A percentile compares a stretch with the other conserved stretches of the same genome.
These are phyloP conservation scores for Drosophila bocqueti DNA, from an alignment of 1,140 invertebrate genomes.

Conservation along the genomic window DNA sequence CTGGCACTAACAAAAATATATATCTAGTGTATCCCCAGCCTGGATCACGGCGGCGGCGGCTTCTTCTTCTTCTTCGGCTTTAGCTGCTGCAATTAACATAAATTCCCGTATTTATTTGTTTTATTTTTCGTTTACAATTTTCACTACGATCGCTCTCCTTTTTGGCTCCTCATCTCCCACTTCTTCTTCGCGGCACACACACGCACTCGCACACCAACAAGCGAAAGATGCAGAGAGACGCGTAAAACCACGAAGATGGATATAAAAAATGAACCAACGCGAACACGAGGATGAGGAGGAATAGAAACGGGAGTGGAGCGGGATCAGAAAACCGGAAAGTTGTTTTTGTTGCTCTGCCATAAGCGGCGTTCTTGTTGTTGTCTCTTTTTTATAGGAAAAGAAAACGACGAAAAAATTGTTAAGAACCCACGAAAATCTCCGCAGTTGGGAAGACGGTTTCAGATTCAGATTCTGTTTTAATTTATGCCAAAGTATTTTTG, in stretches of 20 bases:
- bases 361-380: constrained; percentile 63
- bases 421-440: constrained; percentile 43
- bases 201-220: constrained; percentile 18
- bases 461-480: constrained; percentile 49
- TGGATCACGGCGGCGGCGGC: constrained; percentile 45
- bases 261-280: constrained; percentile 66
- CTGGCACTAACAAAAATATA: constrained; percentile 50
- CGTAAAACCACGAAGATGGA: constrained; percentile 76
- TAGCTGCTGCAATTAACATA: constrained; percentile 42
- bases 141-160: constrained; percentile 59
- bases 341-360: constrained; percentile 64
- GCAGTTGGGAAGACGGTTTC: constrained; percentile 38
- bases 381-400: constrained; percentile 32
- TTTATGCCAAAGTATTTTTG: constrained; percentile 68
- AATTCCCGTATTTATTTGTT: constrained; percentile 53
- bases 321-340: constrained; percentile 72
- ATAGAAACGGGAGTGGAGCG: constrained; percentile 17
- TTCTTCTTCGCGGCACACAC: constrained; percentile 26
- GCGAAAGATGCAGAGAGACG: constrained; percentile 49
- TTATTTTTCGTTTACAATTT: constrained; percentile 50
- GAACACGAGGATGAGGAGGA: constrained; percentile 51
- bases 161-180: constrained; percentile 20
- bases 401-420: constrained; percentile 35
- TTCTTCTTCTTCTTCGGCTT: constrained; percentile 23
- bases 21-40: constrained; percentile 28